phyloP scores from a whole-genome alignment of 1,140 invertebrate species.

The Carcinoscorpius rotundicauda region DNA sequence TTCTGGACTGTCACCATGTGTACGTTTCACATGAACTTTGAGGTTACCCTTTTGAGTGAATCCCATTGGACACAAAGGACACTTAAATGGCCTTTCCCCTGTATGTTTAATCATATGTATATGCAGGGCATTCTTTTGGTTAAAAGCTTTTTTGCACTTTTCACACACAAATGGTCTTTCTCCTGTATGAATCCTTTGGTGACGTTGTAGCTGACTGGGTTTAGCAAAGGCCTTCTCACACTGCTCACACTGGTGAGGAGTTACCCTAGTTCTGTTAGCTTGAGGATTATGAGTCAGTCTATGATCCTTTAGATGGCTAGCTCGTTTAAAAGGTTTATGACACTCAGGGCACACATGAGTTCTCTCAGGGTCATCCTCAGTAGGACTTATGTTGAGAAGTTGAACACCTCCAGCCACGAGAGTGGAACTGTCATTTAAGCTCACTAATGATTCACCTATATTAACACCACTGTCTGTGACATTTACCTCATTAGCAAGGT shows the following conservation, averaged over 20 bases:
- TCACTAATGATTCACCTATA: no score
- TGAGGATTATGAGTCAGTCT: no score
- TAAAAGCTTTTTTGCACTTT: constrained; percentile 36
- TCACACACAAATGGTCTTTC: constrained; percentile 41
- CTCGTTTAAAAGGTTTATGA: no score
- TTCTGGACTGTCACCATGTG: not conserved
- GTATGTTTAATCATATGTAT: constrained; percentile 49
- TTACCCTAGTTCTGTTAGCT: no score
- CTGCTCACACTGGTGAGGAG: constrained; percentile 40
- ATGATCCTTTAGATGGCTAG: no score
- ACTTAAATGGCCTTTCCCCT: constrained; percentile 63
- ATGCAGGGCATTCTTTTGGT: constrained; percentile 35
- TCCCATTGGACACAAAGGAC: constrained; percentile 56
- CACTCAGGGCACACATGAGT: no score
- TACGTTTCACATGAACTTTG: constrained; percentile 75
- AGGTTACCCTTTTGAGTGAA: constrained; percentile 70
- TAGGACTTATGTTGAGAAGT: no score
- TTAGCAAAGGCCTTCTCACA: constrained; percentile 41
- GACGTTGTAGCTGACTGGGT: constrained; percentile 33
- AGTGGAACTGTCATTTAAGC: no score
- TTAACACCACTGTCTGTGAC: no score
- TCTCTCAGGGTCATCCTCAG: no score
- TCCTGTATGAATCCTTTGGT: constrained; percentile 31
- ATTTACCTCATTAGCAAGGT: no score
- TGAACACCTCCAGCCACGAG: no score